Evolutionary conservation across 2,888 invertebrate species (phyloP).

Genomic region (Mesopsocus fuscifrons): DNA sequence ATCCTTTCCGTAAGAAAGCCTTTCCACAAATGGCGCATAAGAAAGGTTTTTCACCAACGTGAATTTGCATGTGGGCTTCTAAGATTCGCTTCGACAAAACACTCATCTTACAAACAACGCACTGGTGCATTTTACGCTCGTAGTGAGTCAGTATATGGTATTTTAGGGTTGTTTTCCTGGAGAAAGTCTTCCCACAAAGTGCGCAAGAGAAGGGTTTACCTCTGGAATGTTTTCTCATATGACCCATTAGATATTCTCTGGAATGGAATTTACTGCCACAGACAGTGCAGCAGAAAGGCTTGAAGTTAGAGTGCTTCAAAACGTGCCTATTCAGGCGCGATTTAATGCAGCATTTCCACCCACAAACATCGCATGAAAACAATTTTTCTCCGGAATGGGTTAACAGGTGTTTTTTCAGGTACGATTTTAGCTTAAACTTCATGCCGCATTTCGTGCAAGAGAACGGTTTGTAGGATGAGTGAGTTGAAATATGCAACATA

Average conservation of each 20-base stretch:
- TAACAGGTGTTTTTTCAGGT: no score
- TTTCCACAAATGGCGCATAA: conserved; percentile 8
- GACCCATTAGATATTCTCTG: background rate
- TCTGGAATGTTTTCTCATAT: conserved; percentile 7
- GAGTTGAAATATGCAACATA: no score
- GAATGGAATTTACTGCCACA: conserved; percentile 6
- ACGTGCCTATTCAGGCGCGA: no score
- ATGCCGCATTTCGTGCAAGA: no score
- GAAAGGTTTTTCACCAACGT: conserved; percentile 10
- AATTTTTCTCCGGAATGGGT: no score
- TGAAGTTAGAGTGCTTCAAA: no score
- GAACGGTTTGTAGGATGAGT: no score
- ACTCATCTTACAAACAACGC: background rate
- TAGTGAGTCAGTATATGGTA: conserved; percentile 10
- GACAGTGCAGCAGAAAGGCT: no score
- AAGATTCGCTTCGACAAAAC: background rate
- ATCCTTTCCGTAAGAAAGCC: conserved; percentile 4
- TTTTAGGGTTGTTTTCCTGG: conserved; percentile 4
- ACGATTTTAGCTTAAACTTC: no score
- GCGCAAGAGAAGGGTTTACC: conserved; percentile 6
- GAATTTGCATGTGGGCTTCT: conserved; percentile 3
- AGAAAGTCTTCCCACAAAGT: conserved; percentile 9
- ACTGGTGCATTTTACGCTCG: conserved; percentile 8
- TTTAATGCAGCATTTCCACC: no score
- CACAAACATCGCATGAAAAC: no score